Base-by-base conservation (phyloP, 2,113 vertebrate genomes). In the Xenus cinereus region DNA sequence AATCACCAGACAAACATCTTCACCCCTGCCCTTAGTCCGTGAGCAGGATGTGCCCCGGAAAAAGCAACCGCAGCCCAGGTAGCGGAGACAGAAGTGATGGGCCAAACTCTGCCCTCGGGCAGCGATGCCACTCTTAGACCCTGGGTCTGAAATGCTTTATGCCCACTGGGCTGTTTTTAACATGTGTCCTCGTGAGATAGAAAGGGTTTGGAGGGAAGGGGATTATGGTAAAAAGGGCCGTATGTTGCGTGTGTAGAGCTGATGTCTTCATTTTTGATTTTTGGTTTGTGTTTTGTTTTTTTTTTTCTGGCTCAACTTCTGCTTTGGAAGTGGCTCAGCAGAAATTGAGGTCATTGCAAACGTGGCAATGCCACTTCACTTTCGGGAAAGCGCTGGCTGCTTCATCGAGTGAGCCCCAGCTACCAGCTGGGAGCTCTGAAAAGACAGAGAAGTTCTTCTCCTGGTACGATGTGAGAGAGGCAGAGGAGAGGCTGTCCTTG, bases 361-460 rank as follows among this genome's bases (percentile, higher is more conserved):
- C 13, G 56, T 18, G 23, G 39, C 50, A 16, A 23, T 57, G 78
- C 59, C 56, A 24, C 78, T 83, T 79, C 32, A 8, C 37, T 77
- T 68, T 90, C 51, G 59, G 93, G 39, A 86, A 93, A 75, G 64
- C 7, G 0, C 27, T 37, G 67, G 71, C 63, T 80, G 75, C 82
- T 71, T 56, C 56, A 11, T 53, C 48, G 41, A 64, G 57, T 30
- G 82, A 92, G 30, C 11, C 45, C 2, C 1, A 73, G 69, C 62
- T 75, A 64, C 75, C 64, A 92, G 57, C 73, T 93, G 69, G 57
- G 84, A 93, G 57, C 46, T 46, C 54, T 87, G 53, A 71, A 89
- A 93, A 78, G 63, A 30, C 37, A 67, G 68, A 82, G 23, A 14
- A 21, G 54, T 45, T 39, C 32, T 50, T 45, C 43, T 54, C n/a